Conservation (phyloP, 2,888 invertebrate species). For the Cantharis nigra region DNA sequence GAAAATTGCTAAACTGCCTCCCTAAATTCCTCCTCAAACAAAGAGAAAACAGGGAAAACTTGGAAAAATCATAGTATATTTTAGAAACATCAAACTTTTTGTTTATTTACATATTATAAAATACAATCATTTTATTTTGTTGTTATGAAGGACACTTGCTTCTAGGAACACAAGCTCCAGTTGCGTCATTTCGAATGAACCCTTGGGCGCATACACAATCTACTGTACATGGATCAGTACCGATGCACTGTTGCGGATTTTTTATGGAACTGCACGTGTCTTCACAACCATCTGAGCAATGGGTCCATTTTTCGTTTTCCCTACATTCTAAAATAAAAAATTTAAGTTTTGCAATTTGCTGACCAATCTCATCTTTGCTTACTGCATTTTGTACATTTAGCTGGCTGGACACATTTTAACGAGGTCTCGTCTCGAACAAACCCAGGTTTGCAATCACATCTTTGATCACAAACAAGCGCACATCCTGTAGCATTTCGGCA, state of each 20-base stretch:
- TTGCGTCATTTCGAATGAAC: not conserved
- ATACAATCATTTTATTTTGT: not conserved
- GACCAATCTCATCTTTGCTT: not conserved
- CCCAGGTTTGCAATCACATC: not conserved
- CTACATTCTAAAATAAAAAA: not conserved
- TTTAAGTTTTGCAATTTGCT: not conserved
- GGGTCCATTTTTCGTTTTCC: not conserved
- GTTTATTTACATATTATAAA: not conserved
- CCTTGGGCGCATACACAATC: not conserved
- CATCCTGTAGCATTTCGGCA: not conserved
- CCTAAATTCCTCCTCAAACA: too few species aligned
- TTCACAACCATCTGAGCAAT: not conserved
- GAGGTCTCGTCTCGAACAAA: not conserved
- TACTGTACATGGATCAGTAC: not conserved
- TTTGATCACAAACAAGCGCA: not conserved
- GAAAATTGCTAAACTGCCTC: too few species aligned
- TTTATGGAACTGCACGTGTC: not conserved
- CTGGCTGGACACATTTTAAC: not conserved
- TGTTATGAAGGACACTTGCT: not conserved
- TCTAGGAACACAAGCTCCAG: not conserved
- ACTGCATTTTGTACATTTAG: not conserved
- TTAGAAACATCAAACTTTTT: not conserved
- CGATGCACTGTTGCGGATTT: not conserved
- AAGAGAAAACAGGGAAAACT: too few species aligned
- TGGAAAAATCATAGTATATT: too few species aligned